Percentiles rank a stretch among this genome's conserved stretches.
Conservation (phyloP, 2,113 vertebrate species). For the Phrynosoma platyrhinos region DNA sequence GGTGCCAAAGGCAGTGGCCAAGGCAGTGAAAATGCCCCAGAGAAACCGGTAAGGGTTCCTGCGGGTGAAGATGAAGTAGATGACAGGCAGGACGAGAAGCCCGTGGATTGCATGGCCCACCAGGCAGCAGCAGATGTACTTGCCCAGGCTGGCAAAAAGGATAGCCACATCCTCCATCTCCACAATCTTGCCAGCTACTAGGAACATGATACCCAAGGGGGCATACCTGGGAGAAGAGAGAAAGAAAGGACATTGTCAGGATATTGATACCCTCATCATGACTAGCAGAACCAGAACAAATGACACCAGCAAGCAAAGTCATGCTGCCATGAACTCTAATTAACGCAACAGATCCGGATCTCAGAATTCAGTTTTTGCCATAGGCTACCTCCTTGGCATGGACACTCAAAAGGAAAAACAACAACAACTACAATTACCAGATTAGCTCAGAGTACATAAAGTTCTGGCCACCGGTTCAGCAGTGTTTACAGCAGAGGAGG, state of each 20-base stretch:
- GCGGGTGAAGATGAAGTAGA: slow-evolving; percentile 87
- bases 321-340: neutral
- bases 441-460: no score
- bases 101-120: slow-evolving; percentile 89
- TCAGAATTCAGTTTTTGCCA: neutral
- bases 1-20: slow-evolving; percentile 91
- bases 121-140: slow-evolving; percentile 89
- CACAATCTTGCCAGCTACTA: slow-evolving; percentile 90
- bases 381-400: neutral
- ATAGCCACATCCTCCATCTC: slow-evolving; percentile 84
- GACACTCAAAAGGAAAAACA: no score
- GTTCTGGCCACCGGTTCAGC: neutral
- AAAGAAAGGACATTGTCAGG: neutral
- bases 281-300: neutral
- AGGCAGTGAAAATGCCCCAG: slow-evolving; percentile 84
- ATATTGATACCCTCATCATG: neutral
- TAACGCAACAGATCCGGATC: neutral
- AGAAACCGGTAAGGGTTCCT: slow-evolving; percentile 91
- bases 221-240: slow-evolving; percentile 82
- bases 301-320: neutral
- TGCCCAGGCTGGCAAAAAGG: slow-evolving; percentile 87
- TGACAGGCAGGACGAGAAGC: slow-evolving; percentile 82
- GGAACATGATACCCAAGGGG: slow-evolving; percentile 91
- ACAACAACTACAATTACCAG: no score
- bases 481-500: no score